These are phyloP conservation scores for Catocala fraxini DNA, from an alignment of 2,888 invertebrate genomes.

Conservation along the genomic window DNA sequence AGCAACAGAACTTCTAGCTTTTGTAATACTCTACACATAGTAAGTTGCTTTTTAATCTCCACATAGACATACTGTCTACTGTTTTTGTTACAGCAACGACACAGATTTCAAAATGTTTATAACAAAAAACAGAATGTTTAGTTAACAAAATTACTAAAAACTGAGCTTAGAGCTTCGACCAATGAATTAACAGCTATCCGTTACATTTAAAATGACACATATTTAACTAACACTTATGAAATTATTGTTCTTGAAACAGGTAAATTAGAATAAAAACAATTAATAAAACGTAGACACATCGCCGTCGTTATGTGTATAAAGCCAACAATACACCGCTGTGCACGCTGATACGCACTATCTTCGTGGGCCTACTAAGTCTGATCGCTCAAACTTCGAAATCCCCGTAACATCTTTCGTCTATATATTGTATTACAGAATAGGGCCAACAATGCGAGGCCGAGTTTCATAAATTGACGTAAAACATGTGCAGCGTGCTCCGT, in stretches of 20 bases:
- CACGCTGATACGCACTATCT: not conserved
- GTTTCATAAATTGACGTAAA: not conserved
- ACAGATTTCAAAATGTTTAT: not conserved
- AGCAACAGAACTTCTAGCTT: not conserved
- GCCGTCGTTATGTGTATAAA: constrained; percentile 59
- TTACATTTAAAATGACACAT: constrained; percentile 42
- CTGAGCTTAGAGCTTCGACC: constrained; percentile 66
- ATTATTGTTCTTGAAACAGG: constrained; percentile 72
- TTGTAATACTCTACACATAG: not conserved
- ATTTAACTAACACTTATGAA: constrained; percentile 48
- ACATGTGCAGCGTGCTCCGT: not conserved
- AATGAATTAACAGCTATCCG: constrained; percentile 56
- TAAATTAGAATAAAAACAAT: constrained; percentile 66
- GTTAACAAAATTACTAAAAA: constrained; percentile 40
- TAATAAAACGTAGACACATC: constrained; percentile 60
- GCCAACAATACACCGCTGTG: not conserved
- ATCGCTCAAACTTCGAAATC: not conserved
- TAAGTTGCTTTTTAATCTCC: not conserved
- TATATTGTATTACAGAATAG: not conserved
- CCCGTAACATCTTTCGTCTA: not conserved
- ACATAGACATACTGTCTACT: not conserved
- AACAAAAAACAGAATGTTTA: not conserved
- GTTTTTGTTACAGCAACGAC: too few species aligned
- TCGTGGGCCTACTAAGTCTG: not conserved
- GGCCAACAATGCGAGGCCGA: not conserved